Conservation (phyloP, 1,140 invertebrate species). For the Drosophila hydei region DNA sequence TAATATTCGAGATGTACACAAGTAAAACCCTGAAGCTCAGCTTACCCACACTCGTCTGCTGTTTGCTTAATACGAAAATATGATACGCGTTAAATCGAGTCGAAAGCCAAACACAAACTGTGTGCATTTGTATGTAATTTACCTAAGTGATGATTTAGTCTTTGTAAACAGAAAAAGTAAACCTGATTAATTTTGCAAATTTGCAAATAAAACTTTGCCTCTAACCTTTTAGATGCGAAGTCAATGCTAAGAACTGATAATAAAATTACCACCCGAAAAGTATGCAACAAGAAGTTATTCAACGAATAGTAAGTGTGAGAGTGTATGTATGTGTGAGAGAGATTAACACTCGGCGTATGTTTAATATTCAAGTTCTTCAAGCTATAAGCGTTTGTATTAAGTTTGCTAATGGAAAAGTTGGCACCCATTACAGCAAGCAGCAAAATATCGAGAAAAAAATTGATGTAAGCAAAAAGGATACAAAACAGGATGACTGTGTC, state of each 20-base stretch:
- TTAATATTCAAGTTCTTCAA: slow-evolving; percentile 13
- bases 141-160: no score
- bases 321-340: background rate
- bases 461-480: slow-evolving; percentile 34
- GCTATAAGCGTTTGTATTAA: slow-evolving; percentile 17
- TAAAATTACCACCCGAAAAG: slow-evolving; percentile 34
- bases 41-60: no score
- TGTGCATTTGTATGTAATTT: no score
- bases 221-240: background rate
- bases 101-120: no score
- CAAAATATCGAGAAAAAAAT: slow-evolving; percentile 20
- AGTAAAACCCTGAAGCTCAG: no score
- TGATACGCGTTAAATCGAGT: no score
- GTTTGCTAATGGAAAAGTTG: slow-evolving; percentile 69
- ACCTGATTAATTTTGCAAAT: no score
- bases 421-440: slow-evolving; percentile 9
- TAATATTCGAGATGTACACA: no score
- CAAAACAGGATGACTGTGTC: background rate
- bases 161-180: no score
- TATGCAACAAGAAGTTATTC: slow-evolving; percentile 50
- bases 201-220: no score
- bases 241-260: background rate
- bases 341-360: slow-evolving; percentile 11
- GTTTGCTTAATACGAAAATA: no score
- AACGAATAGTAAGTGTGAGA: background rate